Base-by-base conservation (phyloP, 2,888 invertebrate genomes). In the Gastracanthus pulcherrimus region DNA sequence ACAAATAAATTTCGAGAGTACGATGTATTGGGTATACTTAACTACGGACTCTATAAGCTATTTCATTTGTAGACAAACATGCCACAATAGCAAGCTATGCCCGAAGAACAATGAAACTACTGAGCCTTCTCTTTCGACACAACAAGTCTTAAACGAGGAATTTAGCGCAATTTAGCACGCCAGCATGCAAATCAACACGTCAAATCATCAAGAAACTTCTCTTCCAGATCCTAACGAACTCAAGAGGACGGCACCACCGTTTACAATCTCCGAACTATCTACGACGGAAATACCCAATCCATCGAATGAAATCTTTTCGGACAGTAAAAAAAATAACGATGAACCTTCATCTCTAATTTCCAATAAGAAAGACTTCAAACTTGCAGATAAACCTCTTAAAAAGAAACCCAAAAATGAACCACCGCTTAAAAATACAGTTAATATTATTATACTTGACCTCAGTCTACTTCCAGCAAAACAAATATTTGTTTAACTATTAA, bases 41-140 rank as follows among this genome's bases (percentile, higher is more conserved):
- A 69, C 31, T 34, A 51, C 69, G 16, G 69, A 69, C 29, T 19
- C 69, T 29, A 51, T 31, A 29, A 48, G 31, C 48, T 45, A 31
- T 31, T 69, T 69, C 26, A 19, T 69, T 3, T 69, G 69, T 31
- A 69, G 48, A 69, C 48, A 48, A 51, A 29, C 31, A 31, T 48
- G 69, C 45, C 48, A 69, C 69, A 51, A 9, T n/a, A 48, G 48
- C n/a, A 69, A 51, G 69, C 69, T 19, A 11, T 69, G 69, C 48
- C 69, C 69, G 31, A 31, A 31, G 13, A 41, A 67, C 11, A 29
- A 38, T 13, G 26, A 23, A 31, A 9, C 13, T 2, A 1, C n/a
- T 16, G 19, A 31, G 16, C 3, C 34, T 11, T 19, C 26, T 3
- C 26, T 3, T 1, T 7, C 7, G 23, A 6, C 13, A 7, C 55